Evolutionary conservation across 2,888 invertebrate genomes (phyloP), one percentile per base, ranked within the genome.

Genomic region (Luffia ferchaultella): DNA sequence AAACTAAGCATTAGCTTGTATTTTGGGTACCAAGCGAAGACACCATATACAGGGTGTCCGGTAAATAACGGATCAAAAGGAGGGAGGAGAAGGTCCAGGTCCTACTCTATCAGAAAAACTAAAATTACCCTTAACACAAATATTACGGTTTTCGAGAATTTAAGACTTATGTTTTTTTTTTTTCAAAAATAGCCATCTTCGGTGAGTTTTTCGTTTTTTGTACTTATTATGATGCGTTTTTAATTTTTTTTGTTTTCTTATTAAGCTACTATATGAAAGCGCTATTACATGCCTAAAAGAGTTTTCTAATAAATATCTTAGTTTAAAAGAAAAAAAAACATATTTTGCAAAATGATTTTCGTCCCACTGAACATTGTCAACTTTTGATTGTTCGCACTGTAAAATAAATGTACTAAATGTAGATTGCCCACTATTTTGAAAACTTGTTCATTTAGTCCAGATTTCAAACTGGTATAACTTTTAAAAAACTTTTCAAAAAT

Each of bases 11-110:
- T n/a, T n/a, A n/a, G n/a, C n/a, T n/a, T n/a, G n/a, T n/a, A n/a
- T n/a, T n/a, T n/a, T n/a, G n/a, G n/a, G n/a, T n/a, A n/a, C n/a
- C n/a, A n/a, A n/a, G n/a, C n/a, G n/a, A n/a, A n/a, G n/a, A n/a
- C n/a, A n/a, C n/a, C n/a, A n/a, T 42, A 42, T 42, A 42, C 43
- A 42, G n/a, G 5, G 43, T 42, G 43, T n/a, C 43, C 43, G 5
- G n/a, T 42, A 16, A n/a, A 42, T 42, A 17, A 3, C n/a, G 16
- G 43, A 16, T 17, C 43, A 42, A 42, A 42, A 17, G 3, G 43
- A 42, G 43, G 16, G 17, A 17, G 43, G 43, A n/a, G 43, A 42
- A 16, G n/a, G 43, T 16, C 16, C 16, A 42, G 16, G 16, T 42
- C 43, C n/a, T 16, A 5, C n/a, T 17, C 43, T 42, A 42, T 42